Evolutionary conservation across 2,888 invertebrate genomes (phyloP), one percentile per base, ranked within the genome.

Genomic region (Panopea generosa): DNA sequence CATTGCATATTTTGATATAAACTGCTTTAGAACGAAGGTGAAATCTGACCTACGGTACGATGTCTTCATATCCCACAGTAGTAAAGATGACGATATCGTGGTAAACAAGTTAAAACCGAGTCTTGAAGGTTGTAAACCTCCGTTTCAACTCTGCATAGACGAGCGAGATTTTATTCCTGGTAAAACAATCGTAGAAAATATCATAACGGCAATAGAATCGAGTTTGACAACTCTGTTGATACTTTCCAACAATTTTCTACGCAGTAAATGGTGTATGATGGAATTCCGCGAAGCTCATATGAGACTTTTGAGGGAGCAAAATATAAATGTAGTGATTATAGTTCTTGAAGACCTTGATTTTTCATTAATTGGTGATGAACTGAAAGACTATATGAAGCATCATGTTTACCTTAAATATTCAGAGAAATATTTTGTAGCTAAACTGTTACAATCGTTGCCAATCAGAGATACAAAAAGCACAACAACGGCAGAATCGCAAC

Each of bases 211-310:
- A 1, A 65, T 79, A 2, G 49, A 65, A 27, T 55, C 66, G 0
- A 79, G 78, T 29, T 55, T 52, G 2, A 75, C 68, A 18, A 75
- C 70, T 7, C 43, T 79, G n/a, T 38, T 79, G 0, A 40, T 71
- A 2, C 26, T 79, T 4, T 71, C 78, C 4, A 70, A 74, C 27
- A 75, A 68, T 45, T 79, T 75, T 43, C 53, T 79, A 0, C 7
- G 60, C 11, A 75, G 78, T 47, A 18, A 63, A 1, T 79, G 78
- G 78, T 79, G 78, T 27, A 52, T 52, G 22, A 65, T 68, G 70
- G 78, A 79, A 52, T 71, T 71, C 43, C 55, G 67, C 18, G 66
- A 75, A 26, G 71, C 71, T 11, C 63, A 74, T 22, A 43, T 56
- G 43, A 62, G 66, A 45, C 49, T 70, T 6, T 29, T 79, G 3